A percentile compares a stretch with the other conserved stretches of the same genome.
Evolutionary conservation across 2,888 invertebrate genomes (phyloP).

Genomic region (Nasonovia ribisnigri): DNA sequence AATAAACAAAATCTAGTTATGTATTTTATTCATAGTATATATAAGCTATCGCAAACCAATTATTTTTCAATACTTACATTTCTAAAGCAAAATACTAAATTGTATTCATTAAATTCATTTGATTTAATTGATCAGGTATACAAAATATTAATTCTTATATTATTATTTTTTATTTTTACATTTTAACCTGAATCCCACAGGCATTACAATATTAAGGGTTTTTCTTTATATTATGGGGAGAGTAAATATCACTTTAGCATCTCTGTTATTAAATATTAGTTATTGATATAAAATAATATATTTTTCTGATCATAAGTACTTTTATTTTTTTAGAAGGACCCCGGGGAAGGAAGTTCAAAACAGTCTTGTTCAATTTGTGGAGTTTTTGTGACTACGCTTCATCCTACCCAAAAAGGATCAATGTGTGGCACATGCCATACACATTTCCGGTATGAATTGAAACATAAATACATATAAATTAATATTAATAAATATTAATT

Average conservation of each 20-base stretch:
- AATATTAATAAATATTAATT: background rate
- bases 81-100: background rate
- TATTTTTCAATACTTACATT: background rate
- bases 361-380: constrained; percentile 75
- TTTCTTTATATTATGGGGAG: background rate
- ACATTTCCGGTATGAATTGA: constrained; percentile 82
- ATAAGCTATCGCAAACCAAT: background rate
- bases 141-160: too few species aligned
- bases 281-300: background rate
- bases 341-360: constrained; percentile 74
- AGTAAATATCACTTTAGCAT: background rate
- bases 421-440: constrained; percentile 88
- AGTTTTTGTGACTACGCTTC: constrained; percentile 81
- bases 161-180: too few species aligned
- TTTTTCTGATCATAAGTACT: background rate
- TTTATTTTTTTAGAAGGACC: constrained; percentile 46
- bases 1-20: background rate
- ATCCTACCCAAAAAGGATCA: constrained; percentile 81
- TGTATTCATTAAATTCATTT: too few species aligned
- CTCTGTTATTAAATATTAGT: background rate
- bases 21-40: background rate
- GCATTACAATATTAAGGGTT: background rate
- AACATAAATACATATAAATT: background rate
- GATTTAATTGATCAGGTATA: background rate
- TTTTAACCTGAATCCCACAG: background rate